Percentiles rank a stretch among this genome's conserved stretches.
Evolutionary conservation across 2,888 invertebrate species (phyloP).

Genomic region (Orthonevra nobilis): DNA sequence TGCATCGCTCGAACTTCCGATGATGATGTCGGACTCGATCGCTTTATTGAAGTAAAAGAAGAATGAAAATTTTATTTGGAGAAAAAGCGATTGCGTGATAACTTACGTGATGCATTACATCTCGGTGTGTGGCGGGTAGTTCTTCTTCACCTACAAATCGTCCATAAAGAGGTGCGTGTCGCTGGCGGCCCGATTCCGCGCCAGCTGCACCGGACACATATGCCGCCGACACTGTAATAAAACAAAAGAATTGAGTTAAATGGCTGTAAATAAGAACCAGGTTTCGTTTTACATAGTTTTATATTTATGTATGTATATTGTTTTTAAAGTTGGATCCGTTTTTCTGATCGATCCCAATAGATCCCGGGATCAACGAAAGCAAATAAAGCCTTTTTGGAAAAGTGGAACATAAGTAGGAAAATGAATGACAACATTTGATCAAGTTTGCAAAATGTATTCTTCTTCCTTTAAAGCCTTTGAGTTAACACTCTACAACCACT

Average conservation of each 20-base stretch:
- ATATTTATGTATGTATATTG: too few species aligned
- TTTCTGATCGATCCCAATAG: too few species aligned
- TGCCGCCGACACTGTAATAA: conserved; percentile 79
- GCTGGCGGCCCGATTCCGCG: conserved; percentile 81
- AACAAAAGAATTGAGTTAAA: conserved; percentile 11
- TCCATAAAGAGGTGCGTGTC: conserved; percentile 92
- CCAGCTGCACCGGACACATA: conserved; percentile 80
- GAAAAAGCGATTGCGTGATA: background rate
- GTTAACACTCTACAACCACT: too few species aligned
- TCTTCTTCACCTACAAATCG: conserved; percentile 95
- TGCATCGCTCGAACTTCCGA: conserved; percentile 92
- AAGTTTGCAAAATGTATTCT: too few species aligned
- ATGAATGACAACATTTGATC: too few species aligned
- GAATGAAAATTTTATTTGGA: conserved; percentile 4
- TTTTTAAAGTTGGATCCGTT: too few species aligned
- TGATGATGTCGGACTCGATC: conserved; percentile 80
- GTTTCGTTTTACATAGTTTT: too few species aligned
- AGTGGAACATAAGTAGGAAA: too few species aligned
- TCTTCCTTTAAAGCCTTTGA: too few species aligned
- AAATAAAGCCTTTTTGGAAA: too few species aligned
- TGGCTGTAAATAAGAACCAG: too few species aligned
- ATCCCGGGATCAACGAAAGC: too few species aligned
- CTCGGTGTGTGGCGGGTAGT: conserved; percentile 82
- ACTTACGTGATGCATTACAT: conserved; percentile 80
- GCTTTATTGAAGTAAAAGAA: conserved; percentile 72